These are phyloP conservation scores for Eupeodes latifasciatus DNA, from an alignment of 2,888 invertebrate species.

Conservation along the genomic window DNA sequence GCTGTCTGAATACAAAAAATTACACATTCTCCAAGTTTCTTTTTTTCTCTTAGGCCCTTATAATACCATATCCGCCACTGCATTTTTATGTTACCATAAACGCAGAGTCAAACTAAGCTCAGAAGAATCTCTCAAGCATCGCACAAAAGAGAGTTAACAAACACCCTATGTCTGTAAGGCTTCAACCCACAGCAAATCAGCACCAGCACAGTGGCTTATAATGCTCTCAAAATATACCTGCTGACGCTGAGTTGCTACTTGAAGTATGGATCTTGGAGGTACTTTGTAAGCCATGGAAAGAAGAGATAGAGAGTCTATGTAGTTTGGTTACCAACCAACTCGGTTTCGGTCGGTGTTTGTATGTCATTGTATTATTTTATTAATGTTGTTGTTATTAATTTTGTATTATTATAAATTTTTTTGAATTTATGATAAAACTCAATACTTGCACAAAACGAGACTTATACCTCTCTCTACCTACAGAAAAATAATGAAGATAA, in stretches of 20 bases:
- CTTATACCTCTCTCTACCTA: not conserved
- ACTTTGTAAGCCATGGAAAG: not conserved
- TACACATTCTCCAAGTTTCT: too few species aligned
- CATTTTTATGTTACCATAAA: not conserved
- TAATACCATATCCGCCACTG: too few species aligned
- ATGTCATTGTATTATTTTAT: conserved; percentile 1
- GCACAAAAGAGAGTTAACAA: not conserved
- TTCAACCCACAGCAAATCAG: too few species aligned
- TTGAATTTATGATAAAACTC: conserved; percentile 69
- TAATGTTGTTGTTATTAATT: conserved; percentile 48
- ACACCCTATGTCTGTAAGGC: not conserved
- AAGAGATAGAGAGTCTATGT: not conserved
- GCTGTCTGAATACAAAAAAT: too few species aligned
- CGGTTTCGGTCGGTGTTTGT: not conserved
- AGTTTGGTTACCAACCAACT: conserved; percentile 23
- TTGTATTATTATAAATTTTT: conserved; percentile 41
- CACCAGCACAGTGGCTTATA: too few species aligned
- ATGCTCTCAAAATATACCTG: too few species aligned
- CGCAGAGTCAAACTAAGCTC: conserved; percentile 1
- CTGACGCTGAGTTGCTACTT: not conserved
- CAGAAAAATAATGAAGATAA: conserved; percentile 23
- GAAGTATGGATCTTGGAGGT: too few species aligned
- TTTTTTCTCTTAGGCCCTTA: too few species aligned
- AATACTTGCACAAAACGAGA: conserved; percentile 32
- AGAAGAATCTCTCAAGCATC: conserved; percentile 28